These are phyloP conservation scores for Speoplatyrhinus poulsoni DNA, from an alignment of 2,113 vertebrate species.

Conservation along the genomic window DNA sequence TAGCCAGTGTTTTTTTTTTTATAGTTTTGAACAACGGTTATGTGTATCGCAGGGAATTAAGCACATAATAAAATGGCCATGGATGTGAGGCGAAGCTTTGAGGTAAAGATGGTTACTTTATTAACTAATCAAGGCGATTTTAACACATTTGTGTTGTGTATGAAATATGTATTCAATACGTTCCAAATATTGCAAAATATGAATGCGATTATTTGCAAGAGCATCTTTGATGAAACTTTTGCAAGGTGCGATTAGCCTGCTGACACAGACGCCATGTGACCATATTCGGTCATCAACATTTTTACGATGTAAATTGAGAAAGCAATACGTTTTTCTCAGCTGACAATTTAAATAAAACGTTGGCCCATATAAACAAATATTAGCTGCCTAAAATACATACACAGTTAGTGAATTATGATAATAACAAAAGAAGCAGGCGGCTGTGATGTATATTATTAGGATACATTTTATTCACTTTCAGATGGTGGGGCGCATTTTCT, in stretches of 20 bases:
- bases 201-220: background rate
- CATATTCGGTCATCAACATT: slow-evolving; percentile 71
- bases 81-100: slow-evolving; percentile 50
- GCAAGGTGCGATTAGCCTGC: slow-evolving; percentile 35
- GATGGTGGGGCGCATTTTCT: too few species aligned
- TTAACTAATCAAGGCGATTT: slow-evolving; percentile 10
- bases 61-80: slow-evolving; percentile 60
- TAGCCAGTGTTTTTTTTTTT: slow-evolving; percentile 34
- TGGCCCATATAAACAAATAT: slow-evolving; percentile 28
- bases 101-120: slow-evolving; percentile 69
- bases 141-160: slow-evolving; percentile 10
- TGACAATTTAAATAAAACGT: slow-evolving; percentile 47
- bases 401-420: too few species aligned
- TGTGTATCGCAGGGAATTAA: slow-evolving; percentile 47
- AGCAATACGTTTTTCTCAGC: slow-evolving; percentile 4
- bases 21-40: slow-evolving; percentile 33
- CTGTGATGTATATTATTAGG: too few species aligned
- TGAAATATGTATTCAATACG: background rate
- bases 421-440: too few species aligned
- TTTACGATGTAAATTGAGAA: slow-evolving; percentile 35
- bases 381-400: background rate
- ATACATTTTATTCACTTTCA: too few species aligned
- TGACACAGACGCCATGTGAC: slow-evolving; percentile 46
- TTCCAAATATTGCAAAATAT: background rate
- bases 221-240: background rate